Base-by-base conservation (phyloP, 2,888 invertebrate genomes). In the Acanthosepion lycidas region DNA sequence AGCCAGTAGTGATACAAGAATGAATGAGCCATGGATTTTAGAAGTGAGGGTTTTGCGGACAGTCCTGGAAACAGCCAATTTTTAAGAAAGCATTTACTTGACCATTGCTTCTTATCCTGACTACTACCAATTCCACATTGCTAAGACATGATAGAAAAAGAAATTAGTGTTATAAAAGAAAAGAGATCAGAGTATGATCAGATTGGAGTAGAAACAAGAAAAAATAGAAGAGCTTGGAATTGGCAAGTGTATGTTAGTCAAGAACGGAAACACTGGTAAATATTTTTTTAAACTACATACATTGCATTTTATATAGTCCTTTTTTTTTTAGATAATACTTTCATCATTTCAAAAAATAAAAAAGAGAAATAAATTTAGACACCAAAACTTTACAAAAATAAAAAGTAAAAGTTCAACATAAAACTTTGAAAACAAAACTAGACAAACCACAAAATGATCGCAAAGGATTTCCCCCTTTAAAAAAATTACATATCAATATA, bases 1-100 rank as follows among this genome's bases (percentile, higher is more conserved):
- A 78, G 78, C 78, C 78, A 78, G 78, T 78, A 78, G n/a, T 78
- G 78, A 78, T 78, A 78, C 78, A 78, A 78, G 78, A 78, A 78
- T 78, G 78, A 78, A 78, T 78, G 78, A 78, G 78, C 78, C 78
- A 78, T 78, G 78, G 78, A 18, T 78, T 78, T 78, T 78, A 78
- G 78, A 78, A 78, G 78, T 78, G 78, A 78, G n/a, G 33, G n/a
- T 78, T 12, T n/a, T 78, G 33, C 18, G 78, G 78, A 78, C 78
- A 78, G 78, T 78, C 78, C 78, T 78, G 33, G 78, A 78, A 78
- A 78, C 78, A 78, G 78, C 18, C 78, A 78, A n/a, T 78, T 78
- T 12, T 78, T 78, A n/a, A n/a, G n/a, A 78, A 78, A 78, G 78
- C 78, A n/a, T n/a, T 78, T 78, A 78, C 78, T 33, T n/a, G n/a